These are phyloP conservation scores for Tachyglossus aculeatus DNA, from an alignment of 2,797 vertebrate species.

Conservation along the genomic window DNA sequence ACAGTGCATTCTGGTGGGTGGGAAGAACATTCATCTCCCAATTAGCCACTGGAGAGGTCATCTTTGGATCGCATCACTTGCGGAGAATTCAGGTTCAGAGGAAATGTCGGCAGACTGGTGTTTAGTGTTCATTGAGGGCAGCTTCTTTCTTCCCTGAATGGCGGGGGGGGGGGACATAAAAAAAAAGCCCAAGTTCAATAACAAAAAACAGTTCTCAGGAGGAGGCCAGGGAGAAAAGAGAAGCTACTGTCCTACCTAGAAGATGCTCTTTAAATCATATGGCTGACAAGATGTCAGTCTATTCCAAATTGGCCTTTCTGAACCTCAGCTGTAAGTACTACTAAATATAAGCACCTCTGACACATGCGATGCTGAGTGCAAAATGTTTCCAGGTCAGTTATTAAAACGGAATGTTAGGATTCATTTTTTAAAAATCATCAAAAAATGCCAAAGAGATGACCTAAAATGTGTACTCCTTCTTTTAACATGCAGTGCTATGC, in stretches of 20 bases:
- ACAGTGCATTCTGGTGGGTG: constrained; percentile 28
- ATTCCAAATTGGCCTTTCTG: no score
- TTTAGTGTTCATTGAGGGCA: constrained; percentile 70
- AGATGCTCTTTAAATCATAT: no score
- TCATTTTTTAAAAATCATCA: neutral
- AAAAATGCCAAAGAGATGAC: no score
- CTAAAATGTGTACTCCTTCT: no score
- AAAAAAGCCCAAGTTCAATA: neutral
- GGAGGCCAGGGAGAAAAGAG: no score
- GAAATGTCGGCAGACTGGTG: constrained; percentile 9
- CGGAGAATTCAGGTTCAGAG: constrained; percentile 42
- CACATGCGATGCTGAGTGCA: no score
- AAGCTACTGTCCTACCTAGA: no score
- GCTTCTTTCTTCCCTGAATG: constrained; percentile 71
- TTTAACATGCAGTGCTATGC: neutral
- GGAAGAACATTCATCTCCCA: constrained; percentile 16
- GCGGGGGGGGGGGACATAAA: neutral
- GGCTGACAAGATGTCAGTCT: no score
- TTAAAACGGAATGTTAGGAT: neutral
- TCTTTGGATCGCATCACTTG: constrained; percentile 72
- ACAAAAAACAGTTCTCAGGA: neutral
- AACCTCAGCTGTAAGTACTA: no score
- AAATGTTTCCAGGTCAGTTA: no score
- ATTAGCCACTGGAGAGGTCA: constrained; percentile 51
- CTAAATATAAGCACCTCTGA: no score